phyloP scores from a whole-genome alignment of 2,113 vertebrate species.

The Sphyrna mokarran region DNA sequence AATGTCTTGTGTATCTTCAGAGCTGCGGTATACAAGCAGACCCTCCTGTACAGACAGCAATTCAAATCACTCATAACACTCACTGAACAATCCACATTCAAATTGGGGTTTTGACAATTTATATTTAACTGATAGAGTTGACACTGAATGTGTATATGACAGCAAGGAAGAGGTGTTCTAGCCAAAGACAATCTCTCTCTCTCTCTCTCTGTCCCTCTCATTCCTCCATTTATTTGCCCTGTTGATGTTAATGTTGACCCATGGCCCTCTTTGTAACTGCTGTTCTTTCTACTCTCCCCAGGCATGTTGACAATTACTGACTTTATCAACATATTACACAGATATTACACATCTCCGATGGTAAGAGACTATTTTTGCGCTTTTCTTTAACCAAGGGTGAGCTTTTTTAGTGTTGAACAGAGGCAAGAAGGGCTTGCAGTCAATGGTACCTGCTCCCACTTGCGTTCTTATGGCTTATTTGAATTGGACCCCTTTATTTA shows the following conservation, averaged over 20 bases:
- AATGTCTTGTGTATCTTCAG: neutral
- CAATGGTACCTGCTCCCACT: neutral
- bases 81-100: neutral
- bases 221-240: neutral
- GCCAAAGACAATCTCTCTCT: too few relatives aligned
- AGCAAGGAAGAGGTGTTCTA: too few relatives aligned
- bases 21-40: neutral
- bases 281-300: slow-evolving; percentile 44
- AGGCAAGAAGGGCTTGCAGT: neutral
- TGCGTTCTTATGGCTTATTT: too few relatives aligned
- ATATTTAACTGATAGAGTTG: neutral
- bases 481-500: neutral
- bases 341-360: slow-evolving; percentile 88
- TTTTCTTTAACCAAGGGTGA: neutral
- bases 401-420: neutral
- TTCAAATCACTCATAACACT: neutral
- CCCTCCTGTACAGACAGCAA: neutral
- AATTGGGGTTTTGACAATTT: neutral
- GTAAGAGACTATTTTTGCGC: slow-evolving; percentile 56
- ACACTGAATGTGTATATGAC: neutral
- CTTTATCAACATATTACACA: slow-evolving; percentile 94
- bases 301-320: slow-evolving; percentile 98
- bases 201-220: neutral
- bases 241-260: neutral
- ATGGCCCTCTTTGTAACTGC: neutral